Percentiles rank a stretch among this genome's conserved stretches.
Conservation (phyloP, 2,113 vertebrate species). For the Mesoclemmys tuberculata region DNA sequence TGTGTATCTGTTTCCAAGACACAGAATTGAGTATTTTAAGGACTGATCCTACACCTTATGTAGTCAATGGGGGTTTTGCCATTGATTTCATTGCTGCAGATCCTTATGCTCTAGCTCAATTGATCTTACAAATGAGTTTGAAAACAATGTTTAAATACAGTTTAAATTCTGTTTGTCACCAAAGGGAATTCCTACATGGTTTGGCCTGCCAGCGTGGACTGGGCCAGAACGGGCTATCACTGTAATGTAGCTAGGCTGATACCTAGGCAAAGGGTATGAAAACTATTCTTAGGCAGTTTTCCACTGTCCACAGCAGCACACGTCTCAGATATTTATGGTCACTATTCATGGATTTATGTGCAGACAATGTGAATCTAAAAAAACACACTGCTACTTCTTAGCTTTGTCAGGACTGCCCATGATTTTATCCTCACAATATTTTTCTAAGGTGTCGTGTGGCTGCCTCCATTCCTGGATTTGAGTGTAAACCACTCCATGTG, state of each 20-base stretch:
- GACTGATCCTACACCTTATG: neutral
- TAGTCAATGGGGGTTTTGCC: neutral
- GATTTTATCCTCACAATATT: neutral
- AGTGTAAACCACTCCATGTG: neutral
- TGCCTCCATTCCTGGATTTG: neutral
- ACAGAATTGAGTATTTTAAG: neutral
- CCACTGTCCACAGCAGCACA: neutral
- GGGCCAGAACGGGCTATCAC: neutral
- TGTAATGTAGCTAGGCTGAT: neutral
- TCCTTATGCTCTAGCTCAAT: neutral
- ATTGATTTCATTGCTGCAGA: neutral
- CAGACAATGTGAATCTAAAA: neutral
- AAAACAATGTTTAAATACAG: neutral
- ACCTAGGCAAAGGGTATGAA: neutral
- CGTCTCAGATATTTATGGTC: neutral
- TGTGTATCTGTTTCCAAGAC: neutral
- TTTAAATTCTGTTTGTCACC: neutral
- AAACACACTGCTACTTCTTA: neutral
- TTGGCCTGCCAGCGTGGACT: neutral
- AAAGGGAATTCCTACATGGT: neutral
- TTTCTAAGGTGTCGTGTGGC: neutral
- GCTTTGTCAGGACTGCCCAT: neutral
- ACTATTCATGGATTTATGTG: neutral
- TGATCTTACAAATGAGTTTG: neutral
- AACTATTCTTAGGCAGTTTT: neutral